Percentiles rank a stretch among this genome's conserved stretches.
Conservation (phyloP, 2,113 vertebrate species). For the Sebastes schlegelii region DNA sequence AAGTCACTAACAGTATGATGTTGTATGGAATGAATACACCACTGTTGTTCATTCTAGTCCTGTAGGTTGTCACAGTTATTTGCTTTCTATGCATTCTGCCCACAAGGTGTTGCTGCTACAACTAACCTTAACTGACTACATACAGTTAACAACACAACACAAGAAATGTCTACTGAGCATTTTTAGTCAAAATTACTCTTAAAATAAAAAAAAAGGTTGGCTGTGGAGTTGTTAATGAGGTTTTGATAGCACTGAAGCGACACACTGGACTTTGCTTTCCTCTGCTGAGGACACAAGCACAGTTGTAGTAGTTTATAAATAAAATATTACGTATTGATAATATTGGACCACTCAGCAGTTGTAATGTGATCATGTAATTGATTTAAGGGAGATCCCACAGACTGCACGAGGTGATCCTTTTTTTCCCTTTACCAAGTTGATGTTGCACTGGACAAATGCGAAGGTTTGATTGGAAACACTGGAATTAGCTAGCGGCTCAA, state of each 20-base stretch:
- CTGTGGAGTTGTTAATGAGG: background rate
- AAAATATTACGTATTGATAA: background rate
- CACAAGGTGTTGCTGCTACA: slow-evolving; percentile 41
- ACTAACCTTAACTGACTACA: background rate
- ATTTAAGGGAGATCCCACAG: background rate
- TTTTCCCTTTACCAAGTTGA: background rate
- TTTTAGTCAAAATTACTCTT: background rate
- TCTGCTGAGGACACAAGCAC: background rate
- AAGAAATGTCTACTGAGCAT: background rate
- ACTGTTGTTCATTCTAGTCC: background rate
- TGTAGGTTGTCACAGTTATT: background rate
- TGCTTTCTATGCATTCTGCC: background rate
- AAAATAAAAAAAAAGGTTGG: background rate
- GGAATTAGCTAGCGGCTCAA: too few relatives aligned
- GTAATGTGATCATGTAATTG: background rate
- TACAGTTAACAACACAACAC: background rate
- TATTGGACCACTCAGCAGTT: background rate
- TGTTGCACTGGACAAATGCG: background rate
- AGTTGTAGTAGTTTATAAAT: background rate
- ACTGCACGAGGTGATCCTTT: background rate
- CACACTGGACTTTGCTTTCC: background rate
- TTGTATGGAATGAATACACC: background rate
- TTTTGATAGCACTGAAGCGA: background rate
- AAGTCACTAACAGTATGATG: background rate
- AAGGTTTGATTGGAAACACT: background rate